A percentile compares a stretch with the other conserved stretches of the same genome.
These are phyloP conservation scores for Octopus sinensis DNA, from an alignment of 1,140 invertebrate genomes.

Conservation along the genomic window DNA sequence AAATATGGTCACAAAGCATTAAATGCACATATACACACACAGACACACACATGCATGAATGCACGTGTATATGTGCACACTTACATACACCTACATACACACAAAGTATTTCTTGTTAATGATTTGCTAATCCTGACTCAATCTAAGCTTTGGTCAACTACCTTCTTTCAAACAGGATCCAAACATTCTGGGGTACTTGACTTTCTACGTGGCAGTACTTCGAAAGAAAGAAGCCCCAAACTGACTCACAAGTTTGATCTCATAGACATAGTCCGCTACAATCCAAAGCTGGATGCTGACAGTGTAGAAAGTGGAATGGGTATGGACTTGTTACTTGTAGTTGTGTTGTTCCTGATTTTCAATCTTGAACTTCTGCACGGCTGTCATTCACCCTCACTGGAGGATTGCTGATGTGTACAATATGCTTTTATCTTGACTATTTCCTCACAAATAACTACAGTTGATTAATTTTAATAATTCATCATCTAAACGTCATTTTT, in stretches of 20 bases:
- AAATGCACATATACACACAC: too few species aligned
- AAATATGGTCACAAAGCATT: too few species aligned
- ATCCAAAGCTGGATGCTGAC: slow-evolving; percentile 36
- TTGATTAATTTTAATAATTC: too few species aligned
- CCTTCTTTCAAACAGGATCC: slow-evolving; percentile 11
- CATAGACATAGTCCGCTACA: slow-evolving; percentile 46
- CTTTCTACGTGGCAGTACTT: slow-evolving; percentile 38
- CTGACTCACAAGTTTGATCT: slow-evolving; percentile 22
- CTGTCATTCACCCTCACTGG: too few species aligned
- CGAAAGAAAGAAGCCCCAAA: slow-evolving; percentile 30
- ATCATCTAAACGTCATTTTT: too few species aligned
- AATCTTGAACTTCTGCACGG: background rate
- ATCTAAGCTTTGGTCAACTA: background rate
- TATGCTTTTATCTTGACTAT: too few species aligned
- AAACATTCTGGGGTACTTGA: slow-evolving; percentile 35
- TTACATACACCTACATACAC: background rate
- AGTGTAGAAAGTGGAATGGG: slow-evolving; percentile 32
- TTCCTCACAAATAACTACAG: too few species aligned
- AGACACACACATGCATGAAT: too few species aligned
- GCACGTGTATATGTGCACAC: too few species aligned
- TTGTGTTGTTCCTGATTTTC: background rate
- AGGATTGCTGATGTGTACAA: too few species aligned
- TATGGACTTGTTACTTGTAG: background rate
- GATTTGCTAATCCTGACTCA: background rate
- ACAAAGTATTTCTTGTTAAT: background rate